phyloP scores from a whole-genome alignment of 2,113 vertebrate species.

The Artemisiospiza belli region DNA sequence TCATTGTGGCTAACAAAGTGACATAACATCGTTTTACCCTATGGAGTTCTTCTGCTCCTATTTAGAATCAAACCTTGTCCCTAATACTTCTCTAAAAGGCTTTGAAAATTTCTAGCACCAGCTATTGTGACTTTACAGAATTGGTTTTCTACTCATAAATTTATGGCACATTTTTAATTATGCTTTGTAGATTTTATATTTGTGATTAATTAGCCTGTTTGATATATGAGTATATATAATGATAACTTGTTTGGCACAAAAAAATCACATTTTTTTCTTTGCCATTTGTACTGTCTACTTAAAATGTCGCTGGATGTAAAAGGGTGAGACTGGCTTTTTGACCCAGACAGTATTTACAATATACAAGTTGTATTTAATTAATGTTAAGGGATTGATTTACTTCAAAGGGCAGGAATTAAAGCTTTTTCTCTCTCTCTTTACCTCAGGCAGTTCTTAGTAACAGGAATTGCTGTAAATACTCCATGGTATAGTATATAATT shows the following conservation, averaged over 20 bases:
- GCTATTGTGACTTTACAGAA: neutral
- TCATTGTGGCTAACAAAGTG: neutral
- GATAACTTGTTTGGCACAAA: neutral
- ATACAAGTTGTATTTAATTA: neutral
- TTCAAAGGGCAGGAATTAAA: constrained; percentile 18
- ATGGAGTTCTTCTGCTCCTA: neutral
- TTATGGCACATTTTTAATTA: neutral
- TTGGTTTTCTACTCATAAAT: neutral
- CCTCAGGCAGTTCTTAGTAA: constrained; percentile 21
- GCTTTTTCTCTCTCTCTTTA: constrained; percentile 21
- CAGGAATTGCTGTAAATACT: constrained; percentile 31
- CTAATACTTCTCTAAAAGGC: neutral
- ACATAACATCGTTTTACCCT: neutral
- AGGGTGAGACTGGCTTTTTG: neutral
- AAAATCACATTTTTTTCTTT: neutral
- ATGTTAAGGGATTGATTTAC: constrained; percentile 21
- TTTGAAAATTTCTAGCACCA: neutral
- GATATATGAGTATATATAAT: neutral
- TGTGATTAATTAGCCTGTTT: neutral
- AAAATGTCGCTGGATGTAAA: neutral
- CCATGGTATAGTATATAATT: constrained; percentile 1
- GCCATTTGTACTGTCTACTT: neutral
- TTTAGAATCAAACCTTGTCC: neutral
- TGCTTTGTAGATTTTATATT: neutral
- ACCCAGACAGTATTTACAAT: neutral